A percentile compares a stretch with the other conserved stretches of the same genome.
These are phyloP conservation scores for Poeciliopsis occidentalis DNA, from an alignment of 2,113 vertebrate genomes.

Conservation along the genomic window DNA sequence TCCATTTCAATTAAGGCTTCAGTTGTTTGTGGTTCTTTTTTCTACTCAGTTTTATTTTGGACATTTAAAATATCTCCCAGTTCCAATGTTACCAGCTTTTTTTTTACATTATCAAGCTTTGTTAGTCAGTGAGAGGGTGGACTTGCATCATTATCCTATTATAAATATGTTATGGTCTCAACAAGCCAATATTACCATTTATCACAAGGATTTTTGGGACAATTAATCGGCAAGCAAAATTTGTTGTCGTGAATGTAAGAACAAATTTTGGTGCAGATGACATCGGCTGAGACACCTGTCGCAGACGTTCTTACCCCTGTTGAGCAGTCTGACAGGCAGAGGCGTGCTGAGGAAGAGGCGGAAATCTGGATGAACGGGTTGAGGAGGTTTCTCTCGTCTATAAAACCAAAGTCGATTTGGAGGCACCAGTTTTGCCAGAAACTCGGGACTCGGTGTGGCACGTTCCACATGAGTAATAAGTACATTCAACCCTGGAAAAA, in stretches of 20 bases:
- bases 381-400: constrained; percentile 9
- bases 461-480: constrained; percentile 78
- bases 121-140: no score
- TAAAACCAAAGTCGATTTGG: constrained; percentile 5
- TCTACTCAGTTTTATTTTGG: no score
- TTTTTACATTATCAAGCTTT: no score
- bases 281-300: background rate
- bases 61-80: no score
- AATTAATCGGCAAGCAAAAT: no score
- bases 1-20: no score
- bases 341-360: constrained; percentile 81
- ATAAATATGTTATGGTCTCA: no score
- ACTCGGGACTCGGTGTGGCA: constrained; percentile 20
- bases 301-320: constrained; percentile 72
- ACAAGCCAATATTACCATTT: no score
- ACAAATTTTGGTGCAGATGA: constrained; percentile 3
- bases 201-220: no score
- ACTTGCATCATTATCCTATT: no score
- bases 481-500: constrained; percentile 75
- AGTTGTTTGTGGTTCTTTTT: no score
- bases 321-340: constrained; percentile 72
- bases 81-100: no score
- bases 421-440: constrained; percentile 56
- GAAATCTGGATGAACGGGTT: constrained; percentile 67
- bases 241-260: background rate